A percentile compares a stretch with the other conserved stretches of the same genome.
These are phyloP conservation scores for Ridgeia piscesae DNA, from an alignment of 1,140 invertebrate species.

Conservation along the genomic window DNA sequence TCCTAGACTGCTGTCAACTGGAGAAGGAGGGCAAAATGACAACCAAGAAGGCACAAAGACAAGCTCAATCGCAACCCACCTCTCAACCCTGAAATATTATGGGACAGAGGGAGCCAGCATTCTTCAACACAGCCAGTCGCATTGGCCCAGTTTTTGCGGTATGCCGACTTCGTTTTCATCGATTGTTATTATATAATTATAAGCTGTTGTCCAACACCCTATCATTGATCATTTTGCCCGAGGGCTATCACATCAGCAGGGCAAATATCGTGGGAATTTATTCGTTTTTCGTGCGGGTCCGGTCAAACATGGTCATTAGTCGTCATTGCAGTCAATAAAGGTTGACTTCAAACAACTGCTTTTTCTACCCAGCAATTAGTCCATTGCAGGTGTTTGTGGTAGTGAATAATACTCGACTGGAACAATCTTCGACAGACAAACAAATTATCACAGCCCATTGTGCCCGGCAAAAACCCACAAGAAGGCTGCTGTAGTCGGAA, in stretches of 20 bases:
- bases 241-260: neutral
- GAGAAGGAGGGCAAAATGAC: too few relatives aligned
- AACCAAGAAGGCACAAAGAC: neutral
- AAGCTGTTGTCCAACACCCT: neutral
- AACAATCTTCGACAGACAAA: neutral
- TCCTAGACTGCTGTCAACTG: neutral
- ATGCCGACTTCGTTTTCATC: neutral
- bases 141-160: too few relatives aligned
- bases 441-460: neutral
- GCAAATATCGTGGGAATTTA: neutral
- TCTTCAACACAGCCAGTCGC: neutral
- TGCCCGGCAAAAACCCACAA: neutral
- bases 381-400: neutral
- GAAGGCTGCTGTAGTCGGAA: neutral
- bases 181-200: neutral
- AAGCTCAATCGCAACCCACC: neutral
- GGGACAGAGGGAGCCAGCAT: neutral
- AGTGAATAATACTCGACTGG: neutral
- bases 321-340: neutral
- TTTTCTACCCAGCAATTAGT: neutral
- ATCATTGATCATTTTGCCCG: neutral
- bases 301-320: neutral
- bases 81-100: neutral
- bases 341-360: neutral
- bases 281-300: neutral